Conservation (phyloP, 2,888 invertebrate species). For the Diarsia dahlii region DNA sequence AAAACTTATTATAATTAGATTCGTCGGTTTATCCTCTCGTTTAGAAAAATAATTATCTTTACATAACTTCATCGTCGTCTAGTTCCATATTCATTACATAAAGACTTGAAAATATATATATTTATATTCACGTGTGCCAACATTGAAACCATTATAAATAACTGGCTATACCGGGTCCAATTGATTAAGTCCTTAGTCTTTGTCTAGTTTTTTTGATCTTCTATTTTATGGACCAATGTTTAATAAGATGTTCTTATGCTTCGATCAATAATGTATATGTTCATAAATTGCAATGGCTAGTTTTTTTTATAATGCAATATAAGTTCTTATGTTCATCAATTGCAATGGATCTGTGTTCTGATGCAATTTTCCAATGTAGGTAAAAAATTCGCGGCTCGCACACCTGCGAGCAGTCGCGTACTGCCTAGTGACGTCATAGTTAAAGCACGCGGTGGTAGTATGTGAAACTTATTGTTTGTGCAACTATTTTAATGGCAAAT, state of each 20-base stretch:
- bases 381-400: conserved; percentile 71
- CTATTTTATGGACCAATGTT: conserved; percentile 38
- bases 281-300: conserved; percentile 38
- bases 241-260: conserved; percentile 25
- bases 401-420: conserved; percentile 72
- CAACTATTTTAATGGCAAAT: conserved; percentile 55
- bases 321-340: conserved; percentile 43
- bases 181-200: conserved; percentile 35
- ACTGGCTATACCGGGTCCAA: conserved; percentile 24
- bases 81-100: conserved; percentile 25
- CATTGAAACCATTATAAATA: conserved; percentile 28
- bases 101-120: not conserved
- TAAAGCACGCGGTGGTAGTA: conserved; percentile 69
- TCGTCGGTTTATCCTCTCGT: not conserved
- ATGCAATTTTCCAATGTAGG: conserved; percentile 71
- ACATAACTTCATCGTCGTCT: conserved; percentile 21
- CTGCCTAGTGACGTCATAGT: conserved; percentile 74
- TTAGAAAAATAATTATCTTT: not conserved
- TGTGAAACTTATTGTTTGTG: conserved; percentile 62
- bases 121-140: conserved; percentile 16
- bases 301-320: conserved; percentile 20
- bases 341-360: conserved; percentile 44
- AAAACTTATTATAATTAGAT: conserved; percentile 22
- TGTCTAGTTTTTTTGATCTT: conserved; percentile 28
- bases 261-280: too few relatives aligned